A percentile compares a stretch with the other conserved stretches of the same genome.
Conservation (phyloP, 1,140 invertebrate genomes). For the Holotrichia oblita region DNA sequence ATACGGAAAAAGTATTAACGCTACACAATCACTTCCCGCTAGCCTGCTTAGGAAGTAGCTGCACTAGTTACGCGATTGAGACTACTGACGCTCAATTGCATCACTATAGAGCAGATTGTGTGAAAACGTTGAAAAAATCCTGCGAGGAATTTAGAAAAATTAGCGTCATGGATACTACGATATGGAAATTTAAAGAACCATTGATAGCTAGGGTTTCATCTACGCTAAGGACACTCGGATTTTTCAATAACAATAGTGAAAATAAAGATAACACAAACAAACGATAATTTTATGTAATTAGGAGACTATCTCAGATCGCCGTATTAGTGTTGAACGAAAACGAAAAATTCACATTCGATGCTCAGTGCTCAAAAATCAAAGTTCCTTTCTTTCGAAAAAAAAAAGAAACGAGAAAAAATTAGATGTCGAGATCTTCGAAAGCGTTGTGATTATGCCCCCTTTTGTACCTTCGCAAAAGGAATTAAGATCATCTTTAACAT, state of each 20-base stretch:
- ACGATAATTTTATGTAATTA: background rate
- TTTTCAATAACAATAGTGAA: slow-evolving; percentile 65
- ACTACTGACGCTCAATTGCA: slow-evolving; percentile 87
- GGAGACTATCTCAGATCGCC: background rate
- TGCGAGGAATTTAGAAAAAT: slow-evolving; percentile 86
- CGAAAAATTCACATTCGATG: slow-evolving; percentile 1
- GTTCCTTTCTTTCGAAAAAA: background rate
- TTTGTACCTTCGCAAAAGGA: background rate
- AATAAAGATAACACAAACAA: slow-evolving; percentile 35
- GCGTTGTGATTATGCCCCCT: background rate
- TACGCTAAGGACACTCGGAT: slow-evolving; percentile 77
- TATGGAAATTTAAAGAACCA: slow-evolving; percentile 86
- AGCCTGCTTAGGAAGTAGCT: slow-evolving; percentile 84
- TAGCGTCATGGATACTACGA: slow-evolving; percentile 84
- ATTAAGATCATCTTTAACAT: background rate
- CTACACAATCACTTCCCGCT: slow-evolving; percentile 94
- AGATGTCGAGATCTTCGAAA: background rate
- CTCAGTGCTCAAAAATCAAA: slow-evolving; percentile 26
- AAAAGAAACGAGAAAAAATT: background rate
- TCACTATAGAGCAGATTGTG: slow-evolving; percentile 93
- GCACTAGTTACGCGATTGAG: slow-evolving; percentile 87
- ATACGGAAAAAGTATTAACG: slow-evolving; percentile 86
- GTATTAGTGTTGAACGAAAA: background rate
- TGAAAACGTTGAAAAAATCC: slow-evolving; percentile 85
- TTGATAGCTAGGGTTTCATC: slow-evolving; percentile 75